Conservation (phyloP, 2,888 invertebrate genomes). For the Tridacna crocea region DNA sequence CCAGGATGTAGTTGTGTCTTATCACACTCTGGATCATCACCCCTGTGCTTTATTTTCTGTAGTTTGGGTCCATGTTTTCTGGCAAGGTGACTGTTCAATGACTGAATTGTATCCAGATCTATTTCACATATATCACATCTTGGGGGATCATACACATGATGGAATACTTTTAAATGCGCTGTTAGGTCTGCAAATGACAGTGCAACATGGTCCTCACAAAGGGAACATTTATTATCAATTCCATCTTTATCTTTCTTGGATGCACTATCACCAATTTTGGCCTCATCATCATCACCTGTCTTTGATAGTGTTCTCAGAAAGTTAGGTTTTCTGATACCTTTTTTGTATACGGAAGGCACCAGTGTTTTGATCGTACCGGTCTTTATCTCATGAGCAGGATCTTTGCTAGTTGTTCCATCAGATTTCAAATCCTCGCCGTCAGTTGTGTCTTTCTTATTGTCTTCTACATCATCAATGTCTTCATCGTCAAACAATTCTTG, state of each 20-base stretch:
- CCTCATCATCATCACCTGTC: background rate
- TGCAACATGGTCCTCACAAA: conserved; percentile 54
- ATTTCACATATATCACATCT: conserved; percentile 70
- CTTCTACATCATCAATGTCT: background rate
- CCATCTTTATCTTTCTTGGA: background rate
- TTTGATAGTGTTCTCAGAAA: conserved; percentile 20
- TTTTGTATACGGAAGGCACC: conserved; percentile 47
- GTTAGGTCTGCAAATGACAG: conserved; percentile 50
- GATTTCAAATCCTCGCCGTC: background rate
- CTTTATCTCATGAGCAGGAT: background rate
- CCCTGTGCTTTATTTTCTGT: conserved; percentile 31
- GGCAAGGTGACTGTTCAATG: conserved; percentile 62
- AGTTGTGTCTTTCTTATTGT: background rate
- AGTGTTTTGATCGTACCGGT: background rate
- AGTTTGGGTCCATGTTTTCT: conserved; percentile 64
- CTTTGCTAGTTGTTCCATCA: background rate
- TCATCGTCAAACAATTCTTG: background rate
- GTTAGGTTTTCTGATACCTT: conserved; percentile 41
- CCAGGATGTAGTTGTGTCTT: conserved; percentile 39
- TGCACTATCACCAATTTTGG: background rate
- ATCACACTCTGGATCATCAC: conserved; percentile 55
- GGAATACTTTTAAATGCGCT: conserved; percentile 51
- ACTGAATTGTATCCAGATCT: conserved; percentile 53
- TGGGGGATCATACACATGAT: conserved; percentile 55
- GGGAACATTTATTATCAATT: conserved; percentile 41